A percentile compares a stretch with the other conserved stretches of the same genome.
Conservation (phyloP, 2,888 invertebrate species). For the Cataglyphis cursor region DNA sequence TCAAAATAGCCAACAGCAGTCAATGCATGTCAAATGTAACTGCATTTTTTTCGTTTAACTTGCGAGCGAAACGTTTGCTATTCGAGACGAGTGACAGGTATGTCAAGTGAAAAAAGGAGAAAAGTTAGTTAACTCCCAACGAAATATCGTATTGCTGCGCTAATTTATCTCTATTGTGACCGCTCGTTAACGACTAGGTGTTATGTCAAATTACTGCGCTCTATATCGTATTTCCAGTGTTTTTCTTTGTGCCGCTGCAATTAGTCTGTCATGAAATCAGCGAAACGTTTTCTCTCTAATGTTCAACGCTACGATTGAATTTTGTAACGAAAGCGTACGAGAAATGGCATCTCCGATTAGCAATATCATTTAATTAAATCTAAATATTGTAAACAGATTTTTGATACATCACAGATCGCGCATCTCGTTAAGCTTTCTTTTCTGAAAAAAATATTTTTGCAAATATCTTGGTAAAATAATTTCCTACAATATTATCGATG, state of each 20-base stretch:
- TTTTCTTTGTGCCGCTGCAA: conserved; percentile 45
- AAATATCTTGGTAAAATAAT: not conserved
- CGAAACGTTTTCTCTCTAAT: conserved; percentile 22
- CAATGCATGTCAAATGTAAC: conserved; percentile 24
- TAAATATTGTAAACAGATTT: not conserved
- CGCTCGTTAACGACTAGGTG: conserved; percentile 60
- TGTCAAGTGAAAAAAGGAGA: conserved; percentile 14
- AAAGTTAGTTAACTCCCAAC: conserved; percentile 65
- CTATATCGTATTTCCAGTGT: conserved; percentile 41
- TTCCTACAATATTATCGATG: not conserved
- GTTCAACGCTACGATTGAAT: not conserved
- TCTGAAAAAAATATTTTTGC: not conserved
- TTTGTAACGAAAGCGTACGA: not conserved
- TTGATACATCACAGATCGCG: not conserved
- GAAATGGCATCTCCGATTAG: not conserved
- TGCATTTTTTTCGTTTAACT: conserved; percentile 42
- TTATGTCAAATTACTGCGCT: conserved; percentile 58
- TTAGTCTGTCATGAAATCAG: conserved; percentile 34
- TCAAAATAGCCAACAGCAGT: conserved; percentile 1
- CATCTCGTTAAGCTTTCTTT: not conserved
- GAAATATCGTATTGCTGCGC: conserved; percentile 54
- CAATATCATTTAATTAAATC: not conserved
- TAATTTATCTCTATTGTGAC: conserved; percentile 66
- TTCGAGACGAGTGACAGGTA: conserved; percentile 19
- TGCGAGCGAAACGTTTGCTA: conserved; percentile 31